Evolutionary conservation across 2,797 vertebrate genomes (phyloP).

Genomic region (Micropoecilia bifurca): DNA sequence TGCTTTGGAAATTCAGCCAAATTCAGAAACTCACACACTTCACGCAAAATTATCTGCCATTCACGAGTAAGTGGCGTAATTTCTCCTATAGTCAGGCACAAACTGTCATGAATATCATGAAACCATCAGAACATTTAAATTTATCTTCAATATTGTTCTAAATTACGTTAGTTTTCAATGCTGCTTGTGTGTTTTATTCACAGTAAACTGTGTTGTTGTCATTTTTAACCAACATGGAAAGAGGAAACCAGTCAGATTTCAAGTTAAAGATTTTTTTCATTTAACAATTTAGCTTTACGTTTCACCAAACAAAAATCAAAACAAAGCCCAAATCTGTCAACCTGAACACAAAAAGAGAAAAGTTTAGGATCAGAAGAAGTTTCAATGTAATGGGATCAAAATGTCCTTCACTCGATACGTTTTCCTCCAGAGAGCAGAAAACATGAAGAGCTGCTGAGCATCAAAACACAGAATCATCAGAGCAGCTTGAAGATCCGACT

Average conservation of each 20-base stretch:
- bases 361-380: background rate
- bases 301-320: background rate
- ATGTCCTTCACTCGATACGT: background rate
- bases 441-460: no score
- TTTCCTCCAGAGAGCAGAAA: background rate
- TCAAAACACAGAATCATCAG: no score
- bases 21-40: conserved; percentile 2
- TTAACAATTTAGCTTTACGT: background rate
- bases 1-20: conserved; percentile 11
- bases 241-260: background rate
- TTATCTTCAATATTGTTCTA: background rate
- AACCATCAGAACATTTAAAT: background rate
- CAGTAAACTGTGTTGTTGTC: background rate
- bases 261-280: background rate
- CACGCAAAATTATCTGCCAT: background rate
- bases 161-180: background rate
- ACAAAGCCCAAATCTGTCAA: background rate
- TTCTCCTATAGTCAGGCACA: background rate
- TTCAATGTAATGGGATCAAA: background rate
- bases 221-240: background rate
- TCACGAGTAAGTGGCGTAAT: background rate
- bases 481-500: no score
- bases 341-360: background rate
- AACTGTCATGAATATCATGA: background rate
- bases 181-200: background rate